A percentile compares a stretch with the other conserved stretches of the same genome.
Conservation (phyloP, 35 echinoderm and acorn worm species). For the Nesometra sesokonis region DNA sequence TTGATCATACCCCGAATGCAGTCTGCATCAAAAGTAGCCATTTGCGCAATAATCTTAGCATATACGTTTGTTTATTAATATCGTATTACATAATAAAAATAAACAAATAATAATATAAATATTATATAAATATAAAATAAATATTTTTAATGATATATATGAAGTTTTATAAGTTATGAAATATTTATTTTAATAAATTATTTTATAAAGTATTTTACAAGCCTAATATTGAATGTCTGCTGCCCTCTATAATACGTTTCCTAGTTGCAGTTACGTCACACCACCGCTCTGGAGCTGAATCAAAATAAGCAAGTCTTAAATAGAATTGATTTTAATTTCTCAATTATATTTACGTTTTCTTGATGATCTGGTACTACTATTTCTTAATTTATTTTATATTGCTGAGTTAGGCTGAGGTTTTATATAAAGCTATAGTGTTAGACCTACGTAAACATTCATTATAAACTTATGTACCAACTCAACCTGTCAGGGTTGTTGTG, state of each 20-base stretch:
- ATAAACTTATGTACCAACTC: too few species aligned
- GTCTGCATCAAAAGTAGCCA: background rate
- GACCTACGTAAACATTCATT: too few species aligned
- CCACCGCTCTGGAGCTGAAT: background rate
- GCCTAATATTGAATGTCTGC: too few species aligned
- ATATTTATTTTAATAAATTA: too few species aligned
- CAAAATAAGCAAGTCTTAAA: background rate
- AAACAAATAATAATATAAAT: background rate
- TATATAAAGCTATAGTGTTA: too few species aligned
- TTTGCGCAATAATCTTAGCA: background rate
- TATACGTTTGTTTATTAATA: too few species aligned
- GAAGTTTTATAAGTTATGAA: background rate
- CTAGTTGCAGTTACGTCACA: conserved; percentile 46
- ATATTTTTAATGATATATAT: background rate
- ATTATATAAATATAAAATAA: background rate
- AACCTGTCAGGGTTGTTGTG: too few species aligned
- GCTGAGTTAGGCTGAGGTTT: conserved; percentile 28
- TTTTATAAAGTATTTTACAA: too few species aligned
- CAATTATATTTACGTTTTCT: background rate
- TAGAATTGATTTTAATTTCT: too few species aligned
- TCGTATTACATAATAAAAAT: background rate
- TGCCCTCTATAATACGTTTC: conserved; percentile 10
- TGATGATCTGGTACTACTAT: background rate
- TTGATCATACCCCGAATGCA: background rate
- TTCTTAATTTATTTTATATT: conserved; percentile 6